Conservation (phyloP, 2,888 invertebrate genomes). For the Hedya salicella region DNA sequence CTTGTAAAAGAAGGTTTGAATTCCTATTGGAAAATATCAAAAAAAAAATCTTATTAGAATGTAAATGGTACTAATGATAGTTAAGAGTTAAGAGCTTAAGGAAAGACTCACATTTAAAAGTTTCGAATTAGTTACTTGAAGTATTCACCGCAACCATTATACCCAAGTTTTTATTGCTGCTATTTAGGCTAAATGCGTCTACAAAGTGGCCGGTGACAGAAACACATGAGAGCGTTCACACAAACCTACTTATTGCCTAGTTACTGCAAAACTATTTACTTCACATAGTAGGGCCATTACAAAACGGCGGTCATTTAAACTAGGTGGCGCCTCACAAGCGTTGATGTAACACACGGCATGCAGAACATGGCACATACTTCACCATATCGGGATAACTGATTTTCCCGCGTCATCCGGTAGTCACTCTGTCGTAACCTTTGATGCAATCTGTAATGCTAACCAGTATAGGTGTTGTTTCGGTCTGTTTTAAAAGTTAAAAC, state of each 20-base stretch:
- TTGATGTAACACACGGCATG: constrained; percentile 55
- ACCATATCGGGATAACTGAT: constrained; percentile 66
- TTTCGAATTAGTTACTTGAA: not conserved
- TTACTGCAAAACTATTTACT: constrained; percentile 7
- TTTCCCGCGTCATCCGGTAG: constrained; percentile 66
- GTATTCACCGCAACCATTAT: not conserved
- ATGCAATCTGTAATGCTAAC: constrained; percentile 55
- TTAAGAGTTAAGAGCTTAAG: not conserved
- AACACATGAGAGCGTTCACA: constrained; percentile 3
- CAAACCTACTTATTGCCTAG: not conserved
- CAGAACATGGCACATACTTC: constrained; percentile 52
- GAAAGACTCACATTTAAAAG: not conserved
- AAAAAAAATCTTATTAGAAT: constrained; percentile 34
- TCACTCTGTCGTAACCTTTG: constrained; percentile 57
- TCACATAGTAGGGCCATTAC: constrained; percentile 10
- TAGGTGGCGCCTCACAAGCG: constrained; percentile 57
- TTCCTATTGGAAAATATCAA: not conserved
- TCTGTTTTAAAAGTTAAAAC: not conserved
- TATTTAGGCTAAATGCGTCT: constrained; percentile 5
- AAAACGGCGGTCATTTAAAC: constrained; percentile 50
- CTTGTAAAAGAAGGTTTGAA: constrained; percentile 1
- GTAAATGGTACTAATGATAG: no score
- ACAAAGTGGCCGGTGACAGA: constrained; percentile 4
- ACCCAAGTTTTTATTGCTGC: not conserved
- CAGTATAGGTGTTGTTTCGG: constrained; percentile 1